phyloP scores from a whole-genome alignment of 2,113 vertebrate genomes.

The Balaeniceps rex region DNA sequence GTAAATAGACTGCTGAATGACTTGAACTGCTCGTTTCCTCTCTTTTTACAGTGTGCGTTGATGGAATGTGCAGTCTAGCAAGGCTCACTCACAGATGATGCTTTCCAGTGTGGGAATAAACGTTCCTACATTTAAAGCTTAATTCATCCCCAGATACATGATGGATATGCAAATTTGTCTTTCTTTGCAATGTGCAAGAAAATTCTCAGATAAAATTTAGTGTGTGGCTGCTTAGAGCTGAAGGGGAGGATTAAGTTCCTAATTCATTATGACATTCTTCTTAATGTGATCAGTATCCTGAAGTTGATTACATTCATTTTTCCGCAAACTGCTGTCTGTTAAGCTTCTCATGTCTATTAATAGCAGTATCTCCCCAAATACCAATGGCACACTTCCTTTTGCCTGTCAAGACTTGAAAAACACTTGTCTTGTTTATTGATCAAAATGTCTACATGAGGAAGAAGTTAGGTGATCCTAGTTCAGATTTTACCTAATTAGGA shows the following conservation, averaged over 20 bases:
- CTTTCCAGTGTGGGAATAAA: not conserved
- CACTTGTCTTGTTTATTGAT: not conserved
- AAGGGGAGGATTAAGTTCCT: not conserved
- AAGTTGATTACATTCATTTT: not conserved
- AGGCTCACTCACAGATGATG: not conserved
- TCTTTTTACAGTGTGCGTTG: not conserved
- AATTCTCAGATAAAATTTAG: not conserved
- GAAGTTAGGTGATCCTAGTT: not conserved
- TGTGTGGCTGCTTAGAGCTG: not conserved
- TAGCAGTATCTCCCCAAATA: not conserved
- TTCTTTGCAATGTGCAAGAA: not conserved
- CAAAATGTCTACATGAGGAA: not conserved
- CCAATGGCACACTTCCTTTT: not conserved
- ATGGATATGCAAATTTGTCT: not conserved
- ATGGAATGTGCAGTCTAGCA: not conserved
- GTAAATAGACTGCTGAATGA: not conserved
- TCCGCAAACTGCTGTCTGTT: not conserved
- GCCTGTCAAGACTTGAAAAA: not conserved
- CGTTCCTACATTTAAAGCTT: not conserved
- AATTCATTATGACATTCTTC: not conserved
- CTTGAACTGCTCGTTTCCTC: not conserved
- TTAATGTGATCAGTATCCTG: not conserved
- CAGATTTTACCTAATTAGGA: not conserved
- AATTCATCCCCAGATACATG: not conserved
- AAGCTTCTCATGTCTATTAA: not conserved